A percentile compares a stretch with the other conserved stretches of the same genome.
Evolutionary conservation across 1,140 invertebrate genomes (phyloP).

Genomic region (Drosophila persimilis): DNA sequence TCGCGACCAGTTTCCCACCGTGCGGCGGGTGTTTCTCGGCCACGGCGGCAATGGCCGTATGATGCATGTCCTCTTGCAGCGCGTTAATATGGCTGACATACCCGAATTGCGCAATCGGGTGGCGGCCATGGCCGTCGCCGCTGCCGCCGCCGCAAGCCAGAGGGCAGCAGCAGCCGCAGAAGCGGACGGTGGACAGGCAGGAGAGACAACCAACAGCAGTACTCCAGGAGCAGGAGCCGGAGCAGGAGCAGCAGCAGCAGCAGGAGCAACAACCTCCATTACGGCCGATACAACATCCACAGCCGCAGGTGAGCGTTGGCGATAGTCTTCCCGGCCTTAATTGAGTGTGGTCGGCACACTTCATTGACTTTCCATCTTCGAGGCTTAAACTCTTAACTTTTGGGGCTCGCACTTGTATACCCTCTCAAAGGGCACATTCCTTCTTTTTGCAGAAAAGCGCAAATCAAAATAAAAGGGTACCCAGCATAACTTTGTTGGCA

Average conservation of each 20-base stretch:
- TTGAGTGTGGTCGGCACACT: slow-evolving; percentile 46
- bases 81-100: slow-evolving; percentile 62
- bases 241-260: background rate
- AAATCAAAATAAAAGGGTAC: no score
- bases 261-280: slow-evolving; percentile 14
- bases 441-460: background rate
- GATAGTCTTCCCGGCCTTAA: slow-evolving; percentile 33
- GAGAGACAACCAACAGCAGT: slow-evolving; percentile 18
- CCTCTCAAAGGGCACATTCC: slow-evolving; percentile 2
- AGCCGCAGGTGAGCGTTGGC: slow-evolving; percentile 39
- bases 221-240: slow-evolving; percentile 4
- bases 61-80: slow-evolving; percentile 64
- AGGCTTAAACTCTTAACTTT: slow-evolving; percentile 46
- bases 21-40: slow-evolving; percentile 58
- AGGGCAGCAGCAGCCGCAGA: slow-evolving; percentile 19
- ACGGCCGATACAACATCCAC: slow-evolving; percentile 1
- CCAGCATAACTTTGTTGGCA: no score
- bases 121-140: slow-evolving; percentile 20
- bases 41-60: slow-evolving; percentile 55
- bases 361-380: slow-evolving; percentile 46
- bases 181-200: slow-evolving; percentile 16
- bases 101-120: slow-evolving; percentile 43
- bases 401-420: slow-evolving; percentile 31
- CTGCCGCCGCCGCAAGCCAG: slow-evolving; percentile 3
- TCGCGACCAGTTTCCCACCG: slow-evolving; percentile 56